Conservation (phyloP, 2,113 vertebrate genomes). For the Salvator merianae region DNA sequence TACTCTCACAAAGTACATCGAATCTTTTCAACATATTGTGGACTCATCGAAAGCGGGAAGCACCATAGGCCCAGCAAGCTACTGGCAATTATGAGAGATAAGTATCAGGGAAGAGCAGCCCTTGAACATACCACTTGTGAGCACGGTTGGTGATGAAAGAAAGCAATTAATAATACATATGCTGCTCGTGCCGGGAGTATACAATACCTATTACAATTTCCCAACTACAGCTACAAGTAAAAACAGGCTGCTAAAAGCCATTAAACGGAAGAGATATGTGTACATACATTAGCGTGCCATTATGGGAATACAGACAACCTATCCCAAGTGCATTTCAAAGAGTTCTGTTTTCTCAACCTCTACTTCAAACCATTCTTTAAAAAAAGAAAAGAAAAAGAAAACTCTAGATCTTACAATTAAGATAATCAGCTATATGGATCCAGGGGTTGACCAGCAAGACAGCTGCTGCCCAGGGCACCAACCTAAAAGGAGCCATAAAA, state of each 20-base stretch:
- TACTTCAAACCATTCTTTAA: neutral
- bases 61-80: neutral
- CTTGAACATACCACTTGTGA: too few relatives aligned
- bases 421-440: too few relatives aligned
- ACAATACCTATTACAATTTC: neutral
- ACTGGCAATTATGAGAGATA: too few relatives aligned
- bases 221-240: neutral
- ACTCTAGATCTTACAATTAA: neutral
- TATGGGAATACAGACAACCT: neutral
- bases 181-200: too few relatives aligned
- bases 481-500: too few relatives aligned
- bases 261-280: neutral
- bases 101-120: too few relatives aligned
- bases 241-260: neutral
- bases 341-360: neutral
- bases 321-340: neutral
- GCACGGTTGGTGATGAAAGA: neutral
- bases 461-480: too few relatives aligned
- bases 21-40: neutral
- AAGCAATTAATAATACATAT: neutral
- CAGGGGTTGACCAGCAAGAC: neutral
- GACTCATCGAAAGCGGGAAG: neutral
- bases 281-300: too few relatives aligned
- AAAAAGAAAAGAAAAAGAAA: neutral
- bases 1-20: neutral